These are phyloP conservation scores for Phrynosoma blainvillii DNA, from an alignment of 2,113 vertebrate genomes.

Conservation along the genomic window DNA sequence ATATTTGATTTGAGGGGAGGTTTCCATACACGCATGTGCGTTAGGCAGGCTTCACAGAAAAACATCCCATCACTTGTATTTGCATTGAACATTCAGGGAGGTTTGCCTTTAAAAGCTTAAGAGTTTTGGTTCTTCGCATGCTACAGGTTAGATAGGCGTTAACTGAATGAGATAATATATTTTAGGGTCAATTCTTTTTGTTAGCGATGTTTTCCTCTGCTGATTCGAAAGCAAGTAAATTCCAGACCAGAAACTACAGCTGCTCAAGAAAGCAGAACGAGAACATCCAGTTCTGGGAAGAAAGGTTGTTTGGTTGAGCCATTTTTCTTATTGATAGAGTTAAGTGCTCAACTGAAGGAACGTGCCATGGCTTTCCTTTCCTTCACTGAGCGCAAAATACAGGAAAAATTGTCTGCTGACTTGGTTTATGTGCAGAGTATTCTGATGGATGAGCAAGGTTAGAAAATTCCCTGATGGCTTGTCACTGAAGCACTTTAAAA, in stretches of 20 bases:
- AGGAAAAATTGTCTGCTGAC: neutral
- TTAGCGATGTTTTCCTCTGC: neutral
- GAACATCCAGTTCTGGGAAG: neutral
- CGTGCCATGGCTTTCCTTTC: neutral
- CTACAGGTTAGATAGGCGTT: neutral
- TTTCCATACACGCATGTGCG: neutral
- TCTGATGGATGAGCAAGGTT: neutral
- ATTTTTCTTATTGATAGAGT: neutral
- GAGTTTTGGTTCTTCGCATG: neutral
- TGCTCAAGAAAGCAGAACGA: neutral
- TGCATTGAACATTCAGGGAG: no score
- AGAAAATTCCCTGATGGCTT: neutral
- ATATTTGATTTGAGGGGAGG: neutral
- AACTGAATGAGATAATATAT: neutral
- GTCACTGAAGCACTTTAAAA: neutral
- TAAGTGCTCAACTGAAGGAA: neutral
- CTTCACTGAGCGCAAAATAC: neutral
- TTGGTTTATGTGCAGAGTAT: neutral
- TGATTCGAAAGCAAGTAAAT: neutral
- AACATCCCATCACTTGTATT: neutral
- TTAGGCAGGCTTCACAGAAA: neutral
- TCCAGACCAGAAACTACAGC: neutral
- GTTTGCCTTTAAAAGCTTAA: neutral
- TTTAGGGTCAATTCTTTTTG: neutral
- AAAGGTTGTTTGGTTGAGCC: rapidly evolving